Evolutionary conservation across 2,888 invertebrate genomes (phyloP), one percentile per base, ranked within the genome.

Genomic region (Kryphioiulus occultus): DNA sequence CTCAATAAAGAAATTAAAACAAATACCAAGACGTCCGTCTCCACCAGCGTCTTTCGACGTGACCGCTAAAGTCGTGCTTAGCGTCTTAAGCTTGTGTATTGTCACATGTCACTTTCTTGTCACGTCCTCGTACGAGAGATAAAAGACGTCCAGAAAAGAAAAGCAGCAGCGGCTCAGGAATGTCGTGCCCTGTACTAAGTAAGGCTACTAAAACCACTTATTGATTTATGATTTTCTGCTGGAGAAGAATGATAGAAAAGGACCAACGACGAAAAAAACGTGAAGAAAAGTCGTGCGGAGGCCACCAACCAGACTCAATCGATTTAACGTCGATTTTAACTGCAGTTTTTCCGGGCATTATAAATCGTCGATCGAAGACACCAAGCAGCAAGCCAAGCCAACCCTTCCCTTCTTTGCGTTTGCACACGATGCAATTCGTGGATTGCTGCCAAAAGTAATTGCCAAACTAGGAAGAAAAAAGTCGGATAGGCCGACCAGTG

Each of bases 321-420:
- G 59, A 68, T 68, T 68, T 68, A 68, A 68, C 59, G 59, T 68
- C 59, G 59, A 68, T 68, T 68, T 68, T 68, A 68, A 68, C 53
- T 17, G 53, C 59, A 68, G 59, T 22, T 68, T 26, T 68, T 22
- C 59, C 26, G 59, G 1, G 59, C 59, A 68, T 68, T 9, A 68
- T 68, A 68, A 68, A 22, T 68, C 22, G 59, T 26, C 59, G 19
- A 26, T 68, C 59, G 59, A 68, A 22, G 59, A 22, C 59, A 44
- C 44, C 9, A 4, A 68, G 3, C 35, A 68, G 19, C 22, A 68
- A 19, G 59, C 59, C 22, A 68, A 19, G 59, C 59, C 22, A 68
- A 68, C 59, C 59, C 59, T 68, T 22, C 22, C 59, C 22, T 68
- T 68, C 22, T 68, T 68, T 22, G 59, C 22, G 7, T 68, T 68